A percentile compares a stretch with the other conserved stretches of the same genome.
Evolutionary conservation across 2,797 vertebrate species (phyloP).

Genomic region (Tachyglossus aculeatus): DNA sequence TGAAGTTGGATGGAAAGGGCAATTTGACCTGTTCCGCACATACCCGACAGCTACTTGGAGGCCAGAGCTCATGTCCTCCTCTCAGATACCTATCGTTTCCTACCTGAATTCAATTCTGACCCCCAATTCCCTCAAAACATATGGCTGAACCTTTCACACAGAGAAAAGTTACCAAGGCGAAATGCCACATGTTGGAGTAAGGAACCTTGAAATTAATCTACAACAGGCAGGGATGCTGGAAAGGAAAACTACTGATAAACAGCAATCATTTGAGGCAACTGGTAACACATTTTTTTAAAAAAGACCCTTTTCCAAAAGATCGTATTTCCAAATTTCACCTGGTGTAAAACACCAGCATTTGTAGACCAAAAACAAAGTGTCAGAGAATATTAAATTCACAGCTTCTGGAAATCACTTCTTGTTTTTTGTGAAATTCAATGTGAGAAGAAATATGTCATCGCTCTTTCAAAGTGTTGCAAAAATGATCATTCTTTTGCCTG

Average conservation of each 20-base stretch:
- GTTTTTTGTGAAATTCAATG: slow-evolving; percentile 18
- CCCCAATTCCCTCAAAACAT: slow-evolving; percentile 66
- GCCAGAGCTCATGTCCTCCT: too few relatives aligned
- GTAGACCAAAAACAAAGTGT: slow-evolving; percentile 9
- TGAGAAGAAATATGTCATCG: slow-evolving; percentile 30
- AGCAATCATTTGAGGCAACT: neutral
- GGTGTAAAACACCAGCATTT: slow-evolving; percentile 18
- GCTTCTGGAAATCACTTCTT: neutral
- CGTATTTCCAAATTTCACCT: slow-evolving; percentile 30
- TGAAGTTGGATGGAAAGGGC: too few relatives aligned
- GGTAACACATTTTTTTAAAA: neutral
- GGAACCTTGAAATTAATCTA: slow-evolving; percentile 70
- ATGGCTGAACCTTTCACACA: slow-evolving; percentile 58
- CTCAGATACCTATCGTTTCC: slow-evolving; percentile 49
- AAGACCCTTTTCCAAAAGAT: too few relatives aligned
- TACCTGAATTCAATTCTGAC: slow-evolving; percentile 55
- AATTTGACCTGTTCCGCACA: too few relatives aligned
- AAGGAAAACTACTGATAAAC: slow-evolving; percentile 4
- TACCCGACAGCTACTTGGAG: too few relatives aligned
- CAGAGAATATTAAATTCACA: neutral
- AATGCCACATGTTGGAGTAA: slow-evolving; percentile 69
- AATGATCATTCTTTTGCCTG: slow-evolving; percentile 31
- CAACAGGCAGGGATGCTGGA: slow-evolving; percentile 54
- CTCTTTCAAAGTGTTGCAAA: slow-evolving; percentile 3
- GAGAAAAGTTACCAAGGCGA: slow-evolving; percentile 69